A percentile compares a stretch with the other conserved stretches of the same genome.
Evolutionary conservation across 1,140 invertebrate species (phyloP).

Genomic region (Trachymyrmex septentrionalis): DNA sequence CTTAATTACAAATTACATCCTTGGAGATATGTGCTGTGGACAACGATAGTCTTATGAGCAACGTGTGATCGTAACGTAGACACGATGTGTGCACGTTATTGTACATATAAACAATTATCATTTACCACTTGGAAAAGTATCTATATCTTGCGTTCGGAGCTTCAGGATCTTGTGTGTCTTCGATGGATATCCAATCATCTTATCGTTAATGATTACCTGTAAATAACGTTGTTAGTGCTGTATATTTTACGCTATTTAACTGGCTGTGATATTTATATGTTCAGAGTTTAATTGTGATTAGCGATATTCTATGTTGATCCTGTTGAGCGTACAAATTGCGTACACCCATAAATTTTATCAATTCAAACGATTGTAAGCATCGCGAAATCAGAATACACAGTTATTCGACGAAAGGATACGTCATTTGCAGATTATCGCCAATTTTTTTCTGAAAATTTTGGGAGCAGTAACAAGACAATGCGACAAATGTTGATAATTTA

Average conservation of each 20-base stretch:
- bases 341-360: conserved; percentile 16
- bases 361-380: conserved; percentile 10
- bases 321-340: conserved; percentile 12
- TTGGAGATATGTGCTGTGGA: conserved; percentile 51
- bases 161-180: neutral
- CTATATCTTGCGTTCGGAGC: conserved; percentile 42
- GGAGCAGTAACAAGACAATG: neutral
- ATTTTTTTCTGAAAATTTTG: neutral
- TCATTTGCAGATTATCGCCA: neutral
- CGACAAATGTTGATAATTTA: neutral
- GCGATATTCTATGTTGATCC: conserved; percentile 15
- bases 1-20: conserved; percentile 52
- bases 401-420: neutral
- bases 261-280: conserved; percentile 65
- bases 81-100: conserved; percentile 2
- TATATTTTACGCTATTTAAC: conserved; percentile 62
- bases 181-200: conserved; percentile 26
- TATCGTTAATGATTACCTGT: conserved; percentile 2
- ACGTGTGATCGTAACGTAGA: conserved; percentile 50
- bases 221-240: conserved; percentile 49
- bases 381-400: neutral
- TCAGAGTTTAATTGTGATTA: conserved; percentile 53
- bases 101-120: conserved; percentile 30
- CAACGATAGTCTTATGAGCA: conserved; percentile 67
- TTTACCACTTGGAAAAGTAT: conserved; percentile 23